phyloP scores from a whole-genome alignment of 2,797 vertebrate genomes.

The Sitta carolinensis region DNA sequence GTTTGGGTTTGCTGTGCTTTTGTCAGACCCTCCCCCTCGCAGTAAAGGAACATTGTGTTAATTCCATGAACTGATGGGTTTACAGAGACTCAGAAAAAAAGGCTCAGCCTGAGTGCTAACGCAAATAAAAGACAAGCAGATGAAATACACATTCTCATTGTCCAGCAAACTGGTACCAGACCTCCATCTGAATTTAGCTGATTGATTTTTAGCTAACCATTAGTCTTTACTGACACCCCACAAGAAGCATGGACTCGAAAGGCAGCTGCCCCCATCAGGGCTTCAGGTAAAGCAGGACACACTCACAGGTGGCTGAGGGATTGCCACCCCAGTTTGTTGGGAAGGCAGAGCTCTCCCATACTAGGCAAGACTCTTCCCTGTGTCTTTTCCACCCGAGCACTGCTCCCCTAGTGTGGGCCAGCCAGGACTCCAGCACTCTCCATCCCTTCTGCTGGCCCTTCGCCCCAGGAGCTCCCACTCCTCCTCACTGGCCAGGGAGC shows the following conservation, averaged over 20 bases:
- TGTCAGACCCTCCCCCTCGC: not conserved
- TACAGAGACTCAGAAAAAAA: not conserved
- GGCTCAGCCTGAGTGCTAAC: not conserved
- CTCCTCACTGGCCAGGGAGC: not conserved
- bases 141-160: not conserved
- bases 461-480: too few species aligned
- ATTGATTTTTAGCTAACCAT: not conserved
- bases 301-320: not conserved
- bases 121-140: not conserved
- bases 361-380: rapidly evolving
- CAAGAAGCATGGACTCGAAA: not conserved
- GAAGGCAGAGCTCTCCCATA: not conserved
- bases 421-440: not conserved
- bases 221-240: not conserved
- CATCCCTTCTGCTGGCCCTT: not conserved
- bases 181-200: not conserved
- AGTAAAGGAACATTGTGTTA: not conserved
- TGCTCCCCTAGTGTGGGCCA: not conserved
- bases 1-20: not conserved
- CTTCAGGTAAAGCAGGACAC: not conserved
- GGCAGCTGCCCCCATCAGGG: not conserved
- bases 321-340: rapidly evolving
- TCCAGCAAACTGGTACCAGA: not conserved
- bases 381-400: not conserved
- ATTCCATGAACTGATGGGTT: not conserved